phyloP scores from a whole-genome alignment of 2,113 vertebrate species.

The Lepus europaeus region DNA sequence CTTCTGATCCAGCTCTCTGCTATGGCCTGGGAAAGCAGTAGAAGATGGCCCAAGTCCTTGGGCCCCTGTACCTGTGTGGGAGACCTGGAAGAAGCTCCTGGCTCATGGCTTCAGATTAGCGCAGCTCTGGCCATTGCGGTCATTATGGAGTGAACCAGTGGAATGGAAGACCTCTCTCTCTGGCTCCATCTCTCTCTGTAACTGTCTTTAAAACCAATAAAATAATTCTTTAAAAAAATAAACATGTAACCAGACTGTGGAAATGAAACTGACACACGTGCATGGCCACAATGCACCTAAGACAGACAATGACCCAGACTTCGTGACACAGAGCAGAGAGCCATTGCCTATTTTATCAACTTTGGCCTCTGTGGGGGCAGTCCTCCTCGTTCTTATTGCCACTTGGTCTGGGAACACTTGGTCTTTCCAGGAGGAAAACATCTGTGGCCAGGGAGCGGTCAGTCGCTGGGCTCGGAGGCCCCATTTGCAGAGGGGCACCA shows the following conservation, averaged over 20 bases:
- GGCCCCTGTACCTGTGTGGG: too few relatives aligned
- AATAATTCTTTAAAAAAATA: not conserved
- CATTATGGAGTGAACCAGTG: too few relatives aligned
- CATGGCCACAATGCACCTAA: not conserved
- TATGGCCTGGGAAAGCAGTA: too few relatives aligned
- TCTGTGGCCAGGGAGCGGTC: not conserved
- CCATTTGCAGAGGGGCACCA: not conserved
- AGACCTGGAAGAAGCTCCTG: too few relatives aligned
- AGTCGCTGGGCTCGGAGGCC: not conserved
- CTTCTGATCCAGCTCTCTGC: too few relatives aligned
- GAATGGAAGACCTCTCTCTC: too few relatives aligned
- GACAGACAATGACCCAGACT: not conserved
- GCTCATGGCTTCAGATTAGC: too few relatives aligned
- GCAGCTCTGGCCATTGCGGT: too few relatives aligned
- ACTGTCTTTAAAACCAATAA: too few relatives aligned
- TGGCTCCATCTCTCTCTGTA: too few relatives aligned
- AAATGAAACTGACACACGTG: constrained; percentile 15
- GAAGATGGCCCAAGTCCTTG: too few relatives aligned
- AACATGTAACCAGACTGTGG: not conserved
- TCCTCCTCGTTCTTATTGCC: constrained; percentile 7
- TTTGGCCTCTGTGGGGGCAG: not conserved
- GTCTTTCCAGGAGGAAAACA: not conserved
- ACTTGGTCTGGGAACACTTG: not conserved
- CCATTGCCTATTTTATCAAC: constrained; percentile 31
- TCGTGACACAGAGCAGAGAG: not conserved